Conservation (phyloP, 2,888 invertebrate species). For the Idaea dimidiata region DNA sequence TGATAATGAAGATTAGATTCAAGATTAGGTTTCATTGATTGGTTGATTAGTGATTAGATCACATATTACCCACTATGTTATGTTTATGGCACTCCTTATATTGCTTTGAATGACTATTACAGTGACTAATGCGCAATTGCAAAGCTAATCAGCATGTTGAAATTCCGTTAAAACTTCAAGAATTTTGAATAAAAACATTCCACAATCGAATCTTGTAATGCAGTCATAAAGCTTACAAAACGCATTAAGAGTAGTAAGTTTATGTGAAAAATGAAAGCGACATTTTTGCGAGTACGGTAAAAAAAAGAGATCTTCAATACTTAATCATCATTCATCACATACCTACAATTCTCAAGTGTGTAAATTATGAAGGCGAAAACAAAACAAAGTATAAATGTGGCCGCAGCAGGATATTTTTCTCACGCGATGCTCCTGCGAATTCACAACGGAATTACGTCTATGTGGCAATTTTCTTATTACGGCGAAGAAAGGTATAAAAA, state of each 20-base stretch:
- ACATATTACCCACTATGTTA: background rate
- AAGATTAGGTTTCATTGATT: too few species aligned
- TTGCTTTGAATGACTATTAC: background rate
- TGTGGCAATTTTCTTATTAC: constrained; percentile 40
- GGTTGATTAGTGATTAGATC: background rate
- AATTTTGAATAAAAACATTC: constrained; percentile 3
- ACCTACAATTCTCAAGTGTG: constrained; percentile 34
- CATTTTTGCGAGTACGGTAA: constrained; percentile 12
- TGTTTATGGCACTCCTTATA: background rate
- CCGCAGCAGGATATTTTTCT: constrained; percentile 56
- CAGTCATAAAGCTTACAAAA: constrained; percentile 22
- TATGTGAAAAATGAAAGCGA: constrained; percentile 7
- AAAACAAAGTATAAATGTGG: constrained; percentile 52
- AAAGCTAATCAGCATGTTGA: background rate
- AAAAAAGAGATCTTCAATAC: constrained; percentile 21
- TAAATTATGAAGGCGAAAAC: constrained; percentile 54
- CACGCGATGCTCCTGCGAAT: constrained; percentile 53
- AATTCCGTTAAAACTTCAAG: background rate
- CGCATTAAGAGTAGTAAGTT: constrained; percentile 18
- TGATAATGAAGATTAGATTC: background rate
- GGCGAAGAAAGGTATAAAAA: background rate
- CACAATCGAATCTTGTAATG: constrained; percentile 15
- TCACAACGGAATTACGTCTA: constrained; percentile 48
- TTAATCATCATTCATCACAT: constrained; percentile 27
- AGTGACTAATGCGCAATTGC: background rate